phyloP scores from a whole-genome alignment of 2,797 vertebrate genomes.

The Pachyuromys duprasi region DNA sequence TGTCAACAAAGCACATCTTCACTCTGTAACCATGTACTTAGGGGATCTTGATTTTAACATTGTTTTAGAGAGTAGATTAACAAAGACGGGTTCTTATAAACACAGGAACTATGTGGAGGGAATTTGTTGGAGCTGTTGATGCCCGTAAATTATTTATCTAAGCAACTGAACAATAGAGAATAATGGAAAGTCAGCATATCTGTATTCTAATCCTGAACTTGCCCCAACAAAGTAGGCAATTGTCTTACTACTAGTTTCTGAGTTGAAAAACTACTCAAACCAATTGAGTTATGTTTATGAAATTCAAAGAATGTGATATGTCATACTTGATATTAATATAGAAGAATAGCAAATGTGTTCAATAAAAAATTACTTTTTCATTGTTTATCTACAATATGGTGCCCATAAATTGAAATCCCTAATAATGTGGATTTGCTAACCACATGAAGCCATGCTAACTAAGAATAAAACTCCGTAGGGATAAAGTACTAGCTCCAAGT shows the following conservation, averaged over 20 bases:
- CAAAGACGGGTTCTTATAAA: neutral
- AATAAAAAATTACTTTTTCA: conserved; percentile 16
- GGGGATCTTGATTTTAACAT: neutral
- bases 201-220: neutral
- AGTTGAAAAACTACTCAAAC: neutral
- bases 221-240: neutral
- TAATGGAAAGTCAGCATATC: neutral
- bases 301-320: conserved; percentile 19
- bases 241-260: neutral
- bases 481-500: neutral
- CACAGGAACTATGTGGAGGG: neutral
- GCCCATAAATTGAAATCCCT: conserved; percentile 26
- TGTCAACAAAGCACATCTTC: neutral
- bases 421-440: conserved; percentile 6
- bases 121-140: neutral
- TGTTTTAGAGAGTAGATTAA: neutral
- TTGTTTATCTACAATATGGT: neutral
- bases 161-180: neutral
- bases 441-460: neutral
- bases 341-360: neutral
- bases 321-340: neutral
- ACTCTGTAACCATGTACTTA: neutral
- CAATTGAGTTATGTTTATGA: neutral
- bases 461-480: neutral
- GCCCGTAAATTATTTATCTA: conserved; percentile 10